These are phyloP conservation scores for Oxytorus armatus DNA, from an alignment of 2,888 invertebrate genomes.

Conservation along the genomic window DNA sequence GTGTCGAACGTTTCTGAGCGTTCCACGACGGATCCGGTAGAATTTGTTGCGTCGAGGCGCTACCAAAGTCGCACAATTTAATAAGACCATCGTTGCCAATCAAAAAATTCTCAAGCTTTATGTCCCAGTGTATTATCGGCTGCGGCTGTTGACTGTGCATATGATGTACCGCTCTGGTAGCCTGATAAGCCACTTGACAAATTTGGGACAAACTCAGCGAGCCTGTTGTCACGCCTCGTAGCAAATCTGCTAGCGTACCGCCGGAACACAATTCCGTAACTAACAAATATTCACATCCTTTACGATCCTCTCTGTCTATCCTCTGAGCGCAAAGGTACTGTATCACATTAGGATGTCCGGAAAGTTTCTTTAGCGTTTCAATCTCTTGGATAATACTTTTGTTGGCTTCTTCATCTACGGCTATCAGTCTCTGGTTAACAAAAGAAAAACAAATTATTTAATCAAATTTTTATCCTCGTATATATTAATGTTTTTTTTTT, in stretches of 20 bases:
- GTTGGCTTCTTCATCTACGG: constrained; percentile 93
- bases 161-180: constrained; percentile 95
- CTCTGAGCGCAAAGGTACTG: constrained; percentile 93
- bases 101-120: constrained; percentile 98
- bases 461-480: no score
- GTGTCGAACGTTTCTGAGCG: constrained; percentile 94
- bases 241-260: constrained; percentile 82
- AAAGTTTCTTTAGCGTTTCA: constrained; percentile 93
- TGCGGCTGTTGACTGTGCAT: constrained; percentile 95
- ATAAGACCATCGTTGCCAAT: constrained; percentile 93
- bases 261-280: constrained; percentile 97
- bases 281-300: constrained; percentile 91
- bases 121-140: constrained; percentile 97
- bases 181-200: constrained; percentile 95
- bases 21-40: constrained; percentile 96
- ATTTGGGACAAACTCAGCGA: constrained; percentile 89
- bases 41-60: constrained; percentile 93
- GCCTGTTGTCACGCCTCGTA: constrained; percentile 75
- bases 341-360: constrained; percentile 96
- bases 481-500: constrained; percentile 10
- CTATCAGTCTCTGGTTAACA: constrained; percentile 89
- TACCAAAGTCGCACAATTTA: constrained; percentile 99
- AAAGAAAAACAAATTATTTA: no score
- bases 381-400: constrained; percentile 93
- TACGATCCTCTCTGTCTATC: constrained; percentile 78